Base-by-base conservation (phyloP, 2,113 vertebrate genomes). In the Anguilla japonica region DNA sequence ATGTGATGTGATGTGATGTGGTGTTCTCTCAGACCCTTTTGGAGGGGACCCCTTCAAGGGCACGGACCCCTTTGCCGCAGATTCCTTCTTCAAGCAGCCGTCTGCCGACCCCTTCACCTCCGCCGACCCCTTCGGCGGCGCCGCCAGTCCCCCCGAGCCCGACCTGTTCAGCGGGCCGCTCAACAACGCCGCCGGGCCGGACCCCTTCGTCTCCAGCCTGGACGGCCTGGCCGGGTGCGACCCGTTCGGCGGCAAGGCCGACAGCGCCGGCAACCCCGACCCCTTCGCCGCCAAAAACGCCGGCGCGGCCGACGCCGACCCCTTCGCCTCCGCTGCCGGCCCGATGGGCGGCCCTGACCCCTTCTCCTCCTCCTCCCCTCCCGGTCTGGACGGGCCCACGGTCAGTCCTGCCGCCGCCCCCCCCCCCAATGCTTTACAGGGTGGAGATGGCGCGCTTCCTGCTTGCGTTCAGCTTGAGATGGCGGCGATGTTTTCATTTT, bases 1-100 rank as follows among this genome's bases (percentile, higher is more conserved):
- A n/a, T n/a, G n/a, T n/a, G 34, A 34, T 34, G 34, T 34, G 1
- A 34, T 34, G n/a, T 34, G n/a, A 2, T n/a, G n/a, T 75, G 34
- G 11, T 26, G 5, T 88, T 85, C 29, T 40, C 89, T 75, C 89
- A 98, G 98, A 99, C 96, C 98, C 97, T 0, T 99, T 99, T 81
- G 98, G 97, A 84, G 96, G 96, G 79, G 98, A 99, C 93, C 98
- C 98, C 43, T 99, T 99, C 91, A 99, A 98, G 96, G 98, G 97
- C 88, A 96, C 97, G 3, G 98, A 99, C 91, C 98, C 98, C 34
- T 99, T 99, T 95, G 98, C 97, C 50, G 95, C 97, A 86, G 98
- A 99, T 90, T 92, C 92, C 53, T 99, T 99, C 95, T 99, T 99
- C 92, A 95, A 96, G 75, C 97, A 97, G 26, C 90, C 97, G 56